A percentile compares a stretch with the other conserved stretches of the same genome.
These are phyloP conservation scores for Rhynchonycteris naso DNA, from an alignment of 2,797 vertebrate species.

Conservation along the genomic window DNA sequence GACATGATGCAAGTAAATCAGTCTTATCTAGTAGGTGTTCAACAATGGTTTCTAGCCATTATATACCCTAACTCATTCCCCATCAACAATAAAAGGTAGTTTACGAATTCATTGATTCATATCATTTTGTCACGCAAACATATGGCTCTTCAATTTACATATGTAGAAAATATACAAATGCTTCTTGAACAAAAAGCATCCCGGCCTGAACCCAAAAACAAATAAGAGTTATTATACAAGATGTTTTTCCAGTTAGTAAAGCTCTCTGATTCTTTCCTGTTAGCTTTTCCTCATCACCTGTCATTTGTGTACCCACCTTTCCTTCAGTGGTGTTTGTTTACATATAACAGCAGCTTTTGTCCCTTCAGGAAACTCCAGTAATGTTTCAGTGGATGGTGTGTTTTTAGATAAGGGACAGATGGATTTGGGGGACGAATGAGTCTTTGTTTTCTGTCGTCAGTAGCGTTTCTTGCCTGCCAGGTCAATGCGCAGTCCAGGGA, in stretches of 20 bases:
- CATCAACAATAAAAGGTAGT: neutral
- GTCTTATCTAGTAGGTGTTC: neutral
- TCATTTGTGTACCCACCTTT: conserved; percentile 23
- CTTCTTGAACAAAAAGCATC: neutral
- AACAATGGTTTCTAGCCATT: neutral
- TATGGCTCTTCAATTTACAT: neutral
- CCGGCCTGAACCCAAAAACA: neutral
- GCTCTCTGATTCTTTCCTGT: neutral
- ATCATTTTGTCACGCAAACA: neutral
- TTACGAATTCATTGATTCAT: conserved; percentile 37
- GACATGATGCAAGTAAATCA: neutral
- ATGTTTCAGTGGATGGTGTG: neutral
- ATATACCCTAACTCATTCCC: neutral
- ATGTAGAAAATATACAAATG: neutral
- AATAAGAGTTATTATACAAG: neutral
- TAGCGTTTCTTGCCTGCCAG: neutral
- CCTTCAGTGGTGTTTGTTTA: conserved; percentile 55
- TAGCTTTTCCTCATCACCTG: neutral
- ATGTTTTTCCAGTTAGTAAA: neutral
- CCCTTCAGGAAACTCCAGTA: conserved; percentile 19
- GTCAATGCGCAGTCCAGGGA: neutral
- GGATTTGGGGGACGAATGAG: conserved; percentile 28
- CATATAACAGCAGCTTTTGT: conserved; percentile 39
- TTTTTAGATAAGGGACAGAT: conserved; percentile 40
- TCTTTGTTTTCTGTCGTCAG: neutral